phyloP scores from a whole-genome alignment of 1,140 invertebrate species.

The Eriosoma lanigerum region DNA sequence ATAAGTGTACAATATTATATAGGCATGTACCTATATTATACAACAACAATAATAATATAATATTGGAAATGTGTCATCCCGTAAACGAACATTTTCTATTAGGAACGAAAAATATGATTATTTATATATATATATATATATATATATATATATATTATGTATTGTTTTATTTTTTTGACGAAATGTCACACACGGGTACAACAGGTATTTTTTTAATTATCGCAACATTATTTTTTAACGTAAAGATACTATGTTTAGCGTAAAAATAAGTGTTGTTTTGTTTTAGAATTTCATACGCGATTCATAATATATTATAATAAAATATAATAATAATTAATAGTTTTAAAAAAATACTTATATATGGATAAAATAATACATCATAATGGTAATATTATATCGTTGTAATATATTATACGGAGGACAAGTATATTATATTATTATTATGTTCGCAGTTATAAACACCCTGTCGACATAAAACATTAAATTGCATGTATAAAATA shows the following conservation, averaged over 20 bases:
- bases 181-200: background rate
- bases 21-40: too few relatives aligned
- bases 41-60: too few relatives aligned
- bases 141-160: too few relatives aligned
- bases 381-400: too few relatives aligned
- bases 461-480: slow-evolving; percentile 16
- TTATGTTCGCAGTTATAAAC: background rate
- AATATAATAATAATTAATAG: background rate
- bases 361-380: background rate
- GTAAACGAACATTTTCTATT: too few relatives aligned
- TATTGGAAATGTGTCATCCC: too few relatives aligned
- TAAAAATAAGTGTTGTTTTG: background rate
- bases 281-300: slow-evolving; percentile 14
- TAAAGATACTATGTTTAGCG: background rate
- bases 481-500: slow-evolving; percentile 18
- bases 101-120: background rate
- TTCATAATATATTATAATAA: background rate
- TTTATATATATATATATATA: too few relatives aligned
- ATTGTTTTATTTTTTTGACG: too few relatives aligned
- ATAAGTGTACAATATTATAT: too few relatives aligned
- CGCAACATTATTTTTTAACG: too few relatives aligned
- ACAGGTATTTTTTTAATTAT: too few relatives aligned
- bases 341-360: slow-evolving; percentile 10
- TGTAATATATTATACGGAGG: background rate
- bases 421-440: too few relatives aligned